phyloP scores from a whole-genome alignment of 2,113 vertebrate genomes.

The Pyrgilauda ruficollis region DNA sequence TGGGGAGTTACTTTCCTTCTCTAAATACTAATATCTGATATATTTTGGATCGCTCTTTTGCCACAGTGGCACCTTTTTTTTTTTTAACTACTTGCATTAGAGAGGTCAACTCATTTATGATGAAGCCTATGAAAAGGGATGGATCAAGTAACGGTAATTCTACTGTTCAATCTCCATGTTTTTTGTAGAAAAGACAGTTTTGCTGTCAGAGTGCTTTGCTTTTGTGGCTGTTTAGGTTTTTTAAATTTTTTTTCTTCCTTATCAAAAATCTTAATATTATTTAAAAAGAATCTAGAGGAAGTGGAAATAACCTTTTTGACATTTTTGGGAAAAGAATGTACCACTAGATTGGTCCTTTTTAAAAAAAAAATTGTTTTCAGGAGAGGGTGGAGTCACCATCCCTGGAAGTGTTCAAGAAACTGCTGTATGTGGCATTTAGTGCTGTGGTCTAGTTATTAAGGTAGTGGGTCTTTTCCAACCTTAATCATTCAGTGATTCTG shows the following conservation, averaged over 20 bases:
- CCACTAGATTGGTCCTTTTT: accelerated
- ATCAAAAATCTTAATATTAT: not conserved
- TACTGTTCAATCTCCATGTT: not conserved
- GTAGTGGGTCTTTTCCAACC: not conserved
- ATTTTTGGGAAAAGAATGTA: not conserved
- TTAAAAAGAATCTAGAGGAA: not conserved
- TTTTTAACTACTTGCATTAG: not conserved
- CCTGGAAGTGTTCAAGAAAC: not conserved
- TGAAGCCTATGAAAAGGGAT: not conserved
- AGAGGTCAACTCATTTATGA: not conserved
- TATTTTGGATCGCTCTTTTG: not conserved
- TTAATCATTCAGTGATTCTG: not conserved
- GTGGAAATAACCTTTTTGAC: not conserved
- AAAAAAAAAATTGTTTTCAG: no score
- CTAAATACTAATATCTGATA: not conserved
- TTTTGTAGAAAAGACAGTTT: not conserved
- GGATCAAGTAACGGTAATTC: not conserved
- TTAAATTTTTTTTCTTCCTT: not conserved
- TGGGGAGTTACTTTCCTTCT: not conserved
- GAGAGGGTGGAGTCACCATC: not conserved
- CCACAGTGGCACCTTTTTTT: not conserved
- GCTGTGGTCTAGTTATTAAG: not conserved
- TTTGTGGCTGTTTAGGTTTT: not conserved
- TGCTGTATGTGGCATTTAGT: not conserved
- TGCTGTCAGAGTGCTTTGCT: not conserved